Base-by-base conservation (phyloP, 2,113 vertebrate genomes). In the Anoplopoma fimbria region DNA sequence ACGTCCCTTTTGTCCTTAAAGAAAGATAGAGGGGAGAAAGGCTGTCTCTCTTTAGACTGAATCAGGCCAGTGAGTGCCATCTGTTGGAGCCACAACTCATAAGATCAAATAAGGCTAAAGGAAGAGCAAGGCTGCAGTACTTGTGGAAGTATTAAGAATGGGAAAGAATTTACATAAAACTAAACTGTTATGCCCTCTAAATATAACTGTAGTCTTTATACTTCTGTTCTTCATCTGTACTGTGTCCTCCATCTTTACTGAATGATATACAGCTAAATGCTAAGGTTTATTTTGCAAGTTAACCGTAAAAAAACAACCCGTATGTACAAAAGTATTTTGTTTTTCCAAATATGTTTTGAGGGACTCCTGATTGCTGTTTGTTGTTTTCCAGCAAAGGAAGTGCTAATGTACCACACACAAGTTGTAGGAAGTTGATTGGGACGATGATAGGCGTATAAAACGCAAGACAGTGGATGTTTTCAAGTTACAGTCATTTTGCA, bases 1-100 rank as follows among this genome's bases (percentile, higher is more conserved):
- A 84, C 87, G 81, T 88, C 83, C 81, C 85, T 61, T 92, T 85
- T 88, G 88, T 90, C 88, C 86, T 88, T 77, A 86, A 86, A 91
- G 77, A 61, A 81, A 77, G 84, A 89, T 62, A 51, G 79, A 81
- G 55, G 60, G 58, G 60, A 77, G 55, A 84, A 62, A 81, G 63
- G 17, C 65, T 78, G 82, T 80, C 75, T 87, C 73, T 55, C 71
- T 77, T 72, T 55, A 71, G 70, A 86, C 76, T 49, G 61, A 73
- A 86, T 53, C 77, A 75, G 6, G 82, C 58, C 85, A 84, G 67
- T 1, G 60, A 75, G 34, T 68, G 82, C 74, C 60, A 81, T 73
- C 69, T 74, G 72, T 73, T 81, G 70, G 58, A 85, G 62, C 23
- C 68, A 60, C 55, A 79, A 71, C 68, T 72, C 53, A 61, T n/a